Evolutionary conservation across 1,140 invertebrate species (phyloP), one percentile per base, ranked within the genome.

Genomic region (Ptiloglossa arizonensis): DNA sequence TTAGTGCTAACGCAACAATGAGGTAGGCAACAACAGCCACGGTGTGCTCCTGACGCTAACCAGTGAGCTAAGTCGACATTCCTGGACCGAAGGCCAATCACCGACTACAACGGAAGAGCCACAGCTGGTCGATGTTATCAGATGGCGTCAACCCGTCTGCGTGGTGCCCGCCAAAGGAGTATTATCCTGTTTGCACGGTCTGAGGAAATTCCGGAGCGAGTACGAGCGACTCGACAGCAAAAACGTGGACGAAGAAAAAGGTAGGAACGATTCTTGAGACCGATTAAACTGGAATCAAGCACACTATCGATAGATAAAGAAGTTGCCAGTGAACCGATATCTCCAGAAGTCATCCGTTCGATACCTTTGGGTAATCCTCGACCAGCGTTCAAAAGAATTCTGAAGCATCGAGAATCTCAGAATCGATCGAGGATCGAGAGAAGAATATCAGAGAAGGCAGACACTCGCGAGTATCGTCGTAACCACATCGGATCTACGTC

Each of bases 121-220:
- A 1, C 59, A 79, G 11, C 17, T 82, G 13, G 35, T 86, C 0
- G 82, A 87, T 35, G 46, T 87, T 0, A 32, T 87, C 19, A 80
- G 60, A 38, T 87, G 83, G 81, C 80, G 72, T 50, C 87, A 88
- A 54, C 67, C 86, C 8, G 54, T 89, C 9, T 87, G 86, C 38
- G 3, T 88, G 9, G 27, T 79, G 6, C 56, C 66, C 0, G 73
- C 32, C 0, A 41, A 60, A 29, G 41, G 50, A 0, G 71, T 84
- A 1, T 29, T 32, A 0, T 6, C 67, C 8, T 87, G 80, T 48
- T 3, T 54, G 3, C 0, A 22, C 0, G 5, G 13, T 0, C 13
- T 70, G 29, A 52, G n/a, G 24, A 72, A 86, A 24, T 50, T 54
- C 8, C 69, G 81, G 19, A 24, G 8, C 0, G 38, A 72, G 11